Evolutionary conservation across 1,140 invertebrate species (phyloP).

Genomic region (Eriocheir sinensis): DNA sequence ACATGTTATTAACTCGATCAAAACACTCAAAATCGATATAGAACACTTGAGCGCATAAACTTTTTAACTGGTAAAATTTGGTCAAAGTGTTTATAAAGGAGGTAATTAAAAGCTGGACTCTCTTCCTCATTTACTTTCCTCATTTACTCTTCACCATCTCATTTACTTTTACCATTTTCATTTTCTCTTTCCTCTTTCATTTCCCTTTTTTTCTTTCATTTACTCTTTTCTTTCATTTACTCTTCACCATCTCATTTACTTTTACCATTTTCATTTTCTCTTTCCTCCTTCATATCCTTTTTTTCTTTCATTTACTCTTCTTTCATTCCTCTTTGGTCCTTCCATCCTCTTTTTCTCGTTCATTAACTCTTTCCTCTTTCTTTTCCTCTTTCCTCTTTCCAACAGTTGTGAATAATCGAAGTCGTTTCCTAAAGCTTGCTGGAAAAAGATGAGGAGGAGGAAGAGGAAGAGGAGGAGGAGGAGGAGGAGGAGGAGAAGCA

Average conservation of each 20-base stretch:
- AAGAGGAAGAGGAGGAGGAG: neutral
- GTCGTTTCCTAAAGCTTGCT: too few relatives aligned
- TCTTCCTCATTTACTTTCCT: too few relatives aligned
- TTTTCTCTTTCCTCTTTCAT: too few relatives aligned
- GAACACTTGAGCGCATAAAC: too few relatives aligned
- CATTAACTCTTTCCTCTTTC: slow-evolving; percentile 7
- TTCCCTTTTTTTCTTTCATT: slow-evolving; percentile 11
- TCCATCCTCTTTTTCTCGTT: slow-evolving; percentile 6
- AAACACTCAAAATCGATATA: too few relatives aligned
- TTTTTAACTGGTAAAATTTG: too few relatives aligned
- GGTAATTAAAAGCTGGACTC: too few relatives aligned
- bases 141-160: too few relatives aligned
- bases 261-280: neutral
- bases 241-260: neutral
- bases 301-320: slow-evolving; percentile 8
- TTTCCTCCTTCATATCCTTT: neutral
- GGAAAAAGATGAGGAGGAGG: neutral
- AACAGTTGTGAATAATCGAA: neutral
- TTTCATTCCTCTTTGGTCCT: neutral
- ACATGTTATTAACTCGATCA: too few relatives aligned
- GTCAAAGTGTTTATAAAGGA: too few relatives aligned
- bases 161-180: too few relatives aligned
- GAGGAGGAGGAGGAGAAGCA: neutral
- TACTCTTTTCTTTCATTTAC: neutral
- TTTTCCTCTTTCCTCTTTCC: slow-evolving; percentile 1